Conservation (phyloP, 1,140 invertebrate species). For the Procambarus virginalis region DNA sequence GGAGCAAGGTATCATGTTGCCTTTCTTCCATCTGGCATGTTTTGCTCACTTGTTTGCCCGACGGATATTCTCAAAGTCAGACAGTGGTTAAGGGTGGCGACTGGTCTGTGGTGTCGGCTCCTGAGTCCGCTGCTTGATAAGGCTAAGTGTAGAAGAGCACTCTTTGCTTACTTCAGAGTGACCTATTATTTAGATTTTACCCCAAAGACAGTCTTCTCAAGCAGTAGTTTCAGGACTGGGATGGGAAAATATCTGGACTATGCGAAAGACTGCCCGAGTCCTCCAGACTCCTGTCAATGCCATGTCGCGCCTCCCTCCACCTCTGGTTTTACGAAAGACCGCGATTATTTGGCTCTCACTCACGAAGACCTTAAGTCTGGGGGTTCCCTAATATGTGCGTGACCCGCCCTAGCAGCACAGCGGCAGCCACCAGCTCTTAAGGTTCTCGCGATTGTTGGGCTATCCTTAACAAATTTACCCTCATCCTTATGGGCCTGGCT, state of each 20-base stretch:
- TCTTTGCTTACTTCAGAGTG: neutral
- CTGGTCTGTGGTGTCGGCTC: neutral
- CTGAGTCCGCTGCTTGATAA: neutral
- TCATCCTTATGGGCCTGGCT: neutral
- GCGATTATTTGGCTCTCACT: neutral
- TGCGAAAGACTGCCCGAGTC: neutral
- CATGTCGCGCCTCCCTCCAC: conserved; percentile 14
- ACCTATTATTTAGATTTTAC: neutral
- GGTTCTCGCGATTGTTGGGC: neutral
- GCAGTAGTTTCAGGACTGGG: neutral
- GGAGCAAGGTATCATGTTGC: conserved; percentile 49
- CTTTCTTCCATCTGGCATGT: conserved; percentile 59
- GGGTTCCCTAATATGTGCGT: neutral
- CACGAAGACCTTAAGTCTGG: neutral
- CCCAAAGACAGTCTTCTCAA: neutral
- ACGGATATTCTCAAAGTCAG: conserved; percentile 37
- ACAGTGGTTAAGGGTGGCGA: conserved; percentile 19
- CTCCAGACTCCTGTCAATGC: conserved; percentile 15
- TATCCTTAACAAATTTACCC: neutral
- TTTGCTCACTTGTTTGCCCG: conserved; percentile 15
- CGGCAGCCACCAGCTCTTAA: neutral
- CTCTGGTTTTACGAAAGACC: conserved; percentile 38
- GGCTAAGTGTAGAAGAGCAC: neutral
- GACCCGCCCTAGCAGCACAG: neutral
- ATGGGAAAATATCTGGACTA: conserved; percentile 4